These are phyloP conservation scores for Sebastes itinus DNA, from an alignment of 2,797 vertebrate species.

Conservation along the genomic window DNA sequence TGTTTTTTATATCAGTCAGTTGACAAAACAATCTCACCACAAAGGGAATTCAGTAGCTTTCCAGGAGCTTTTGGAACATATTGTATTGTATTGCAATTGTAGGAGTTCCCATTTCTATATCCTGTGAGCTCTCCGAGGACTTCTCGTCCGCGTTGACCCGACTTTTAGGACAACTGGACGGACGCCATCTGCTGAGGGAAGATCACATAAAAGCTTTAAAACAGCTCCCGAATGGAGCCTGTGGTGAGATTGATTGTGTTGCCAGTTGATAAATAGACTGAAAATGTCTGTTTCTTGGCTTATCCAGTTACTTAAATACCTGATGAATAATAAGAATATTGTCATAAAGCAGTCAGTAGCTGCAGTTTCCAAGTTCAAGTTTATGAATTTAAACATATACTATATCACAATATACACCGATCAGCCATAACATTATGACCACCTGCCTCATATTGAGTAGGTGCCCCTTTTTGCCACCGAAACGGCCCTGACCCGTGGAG, in stretches of 20 bases:
- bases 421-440: too few relatives aligned
- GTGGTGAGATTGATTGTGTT: neutral
- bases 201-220: neutral
- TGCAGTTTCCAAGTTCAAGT: neutral
- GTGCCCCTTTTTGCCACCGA: accelerated
- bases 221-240: neutral
- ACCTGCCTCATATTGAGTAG: too few relatives aligned
- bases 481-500: accelerated
- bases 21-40: too few relatives aligned
- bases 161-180: neutral
- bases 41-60: too few relatives aligned
- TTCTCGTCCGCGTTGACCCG: neutral
- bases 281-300: neutral
- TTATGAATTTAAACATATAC: neutral
- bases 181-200: neutral
- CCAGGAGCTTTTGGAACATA: too few relatives aligned
- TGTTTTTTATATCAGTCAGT: too few relatives aligned
- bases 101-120: neutral
- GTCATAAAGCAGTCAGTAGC: neutral
- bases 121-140: neutral
- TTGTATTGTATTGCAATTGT: too few relatives aligned
- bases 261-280: neutral
- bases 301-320: neutral
- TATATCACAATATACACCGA: neutral
- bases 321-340: neutral